Base-by-base conservation (phyloP, 2,797 vertebrate species). In the Acridotheres tristis region DNA sequence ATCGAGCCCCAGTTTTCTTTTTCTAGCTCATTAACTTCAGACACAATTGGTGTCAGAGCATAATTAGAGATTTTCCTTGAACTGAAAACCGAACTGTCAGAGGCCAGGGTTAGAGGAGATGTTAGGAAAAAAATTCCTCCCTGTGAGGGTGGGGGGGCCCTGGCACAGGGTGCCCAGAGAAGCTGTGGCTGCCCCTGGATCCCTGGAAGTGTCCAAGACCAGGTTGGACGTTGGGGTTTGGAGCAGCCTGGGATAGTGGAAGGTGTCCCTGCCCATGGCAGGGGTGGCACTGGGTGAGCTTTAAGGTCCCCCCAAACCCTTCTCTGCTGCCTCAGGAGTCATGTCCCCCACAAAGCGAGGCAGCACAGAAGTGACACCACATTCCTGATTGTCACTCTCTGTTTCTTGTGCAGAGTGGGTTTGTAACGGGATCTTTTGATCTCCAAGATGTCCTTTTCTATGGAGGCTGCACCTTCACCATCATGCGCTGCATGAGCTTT, bases 401-500 rank as follows among this genome's bases (percentile, higher is more conserved):
- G 59, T 96, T 95, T 92, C 90, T 79, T 23, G 84, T 94, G 67
- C 94, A 98, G 99, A 98, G 96, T 0, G 99, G 97, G 73, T 99
- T 99, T 95, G 98, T 99, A 62, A 98, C 98, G 0, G 99, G 98
- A 21, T 98, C 98, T 88, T 99, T 99, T 97, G 98, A 98, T 91
- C 98, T 99, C 75, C 99, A 99, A 89, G 98, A 99, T 17, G 94
- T 99, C 53, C 98, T 99, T 78, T 99, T 99, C 96, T 99, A 99
- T 0, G 99, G 99, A 27, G 99, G 99, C 11, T 98, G 98, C 13
- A 97, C 99, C 34, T 99, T 99, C 96, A 99, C 99, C 1, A 98
- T 99, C 95, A 98, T 99, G 96, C 99, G 99, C 53, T 99, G 99
- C 84, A 98, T 99, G 98, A 99, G 99, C 96, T 99, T 99, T 5